A percentile compares a stretch with the other conserved stretches of the same genome.
phyloP scores from a whole-genome alignment of 2,113 vertebrate species.

The Epinephelus moara region DNA sequence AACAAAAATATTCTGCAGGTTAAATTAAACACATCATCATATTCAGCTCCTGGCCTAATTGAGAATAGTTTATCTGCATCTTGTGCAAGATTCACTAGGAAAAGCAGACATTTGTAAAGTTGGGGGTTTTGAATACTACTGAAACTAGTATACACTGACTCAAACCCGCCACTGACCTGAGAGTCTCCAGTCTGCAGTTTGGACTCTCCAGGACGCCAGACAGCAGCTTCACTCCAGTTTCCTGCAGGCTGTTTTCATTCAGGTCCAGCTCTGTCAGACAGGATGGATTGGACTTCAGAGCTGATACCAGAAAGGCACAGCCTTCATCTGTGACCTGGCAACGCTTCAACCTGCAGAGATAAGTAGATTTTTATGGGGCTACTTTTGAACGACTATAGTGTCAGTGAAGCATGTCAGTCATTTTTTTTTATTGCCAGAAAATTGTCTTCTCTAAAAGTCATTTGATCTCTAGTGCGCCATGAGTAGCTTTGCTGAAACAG shows the following conservation, averaged over 20 bases:
- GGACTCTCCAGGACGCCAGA: too few relatives aligned
- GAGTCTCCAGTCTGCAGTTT: too few relatives aligned
- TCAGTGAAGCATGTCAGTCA: not conserved
- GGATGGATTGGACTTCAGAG: too few relatives aligned
- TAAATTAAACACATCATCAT: not conserved
- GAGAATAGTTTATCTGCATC: not conserved
- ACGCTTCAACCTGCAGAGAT: slow-evolving; percentile 6
- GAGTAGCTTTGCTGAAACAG: too few relatives aligned
- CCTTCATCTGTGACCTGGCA: not conserved
- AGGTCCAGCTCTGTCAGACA: too few relatives aligned
- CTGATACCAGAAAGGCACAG: too few relatives aligned
- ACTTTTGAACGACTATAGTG: not conserved
- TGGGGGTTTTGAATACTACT: not conserved
- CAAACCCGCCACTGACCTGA: not conserved
- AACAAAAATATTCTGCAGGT: not conserved
- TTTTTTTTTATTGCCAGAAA: too few relatives aligned
- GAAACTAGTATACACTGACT: not conserved
- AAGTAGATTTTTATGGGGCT: not conserved
- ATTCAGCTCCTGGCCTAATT: not conserved
- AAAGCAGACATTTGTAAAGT: not conserved
- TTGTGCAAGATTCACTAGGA: not conserved
- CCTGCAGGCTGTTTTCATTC: too few relatives aligned
- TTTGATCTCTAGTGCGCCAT: too few relatives aligned
- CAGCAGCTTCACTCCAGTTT: too few relatives aligned
- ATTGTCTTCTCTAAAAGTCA: too few relatives aligned